Base-by-base conservation (phyloP, 2,888 invertebrate genomes). In the Diabrotica balteata region DNA sequence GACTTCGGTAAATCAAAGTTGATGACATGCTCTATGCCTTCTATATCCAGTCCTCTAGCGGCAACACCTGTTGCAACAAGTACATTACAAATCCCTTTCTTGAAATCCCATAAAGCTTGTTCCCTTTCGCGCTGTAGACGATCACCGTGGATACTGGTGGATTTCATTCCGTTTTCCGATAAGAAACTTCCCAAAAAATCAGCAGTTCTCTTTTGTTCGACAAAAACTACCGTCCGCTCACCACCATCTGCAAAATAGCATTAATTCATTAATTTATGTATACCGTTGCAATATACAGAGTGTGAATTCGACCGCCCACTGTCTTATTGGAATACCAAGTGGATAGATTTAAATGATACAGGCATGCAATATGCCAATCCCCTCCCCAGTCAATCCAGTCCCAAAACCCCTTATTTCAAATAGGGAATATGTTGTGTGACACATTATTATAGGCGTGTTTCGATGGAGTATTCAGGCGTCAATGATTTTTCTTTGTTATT, bases 1-100 rank as follows among this genome's bases (percentile, higher is more conserved):
- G 89, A 89, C 67, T 91, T 90, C 0, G 97, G 97, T 78, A 98
- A 86, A 81, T 98, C 97, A 79, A 90, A 97, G 82, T 98, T 98
- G 11, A 97, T 90, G 0, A 98, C 97, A 76, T 96, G 95, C 5
- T 90, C 89, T 0, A 96, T 93, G 64, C 92, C 92, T 73, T 91
- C 90, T 45, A 97, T 96, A 81, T 97, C 95, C 0, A 98, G 85
- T 0, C 98, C 98, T 64, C 98, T 86, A 0, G 97, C 95, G 0
- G 97, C 97, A 0, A 98, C 97, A 0, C 95, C 94, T 0, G 98
- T 98, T 0, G 98, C 98, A 0, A 99, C 95, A 0, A 99, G 85
- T 50, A 98, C 90, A 57, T 89, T 88, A 80, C 92, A 90, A 10
- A 83, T 85, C 2, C 78, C 77, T 11, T 83, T 86, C 80, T 92